Percentiles rank a stretch among this genome's conserved stretches.
Conservation (phyloP, 2,113 vertebrate genomes). For the Gallinago paraguaiae region DNA sequence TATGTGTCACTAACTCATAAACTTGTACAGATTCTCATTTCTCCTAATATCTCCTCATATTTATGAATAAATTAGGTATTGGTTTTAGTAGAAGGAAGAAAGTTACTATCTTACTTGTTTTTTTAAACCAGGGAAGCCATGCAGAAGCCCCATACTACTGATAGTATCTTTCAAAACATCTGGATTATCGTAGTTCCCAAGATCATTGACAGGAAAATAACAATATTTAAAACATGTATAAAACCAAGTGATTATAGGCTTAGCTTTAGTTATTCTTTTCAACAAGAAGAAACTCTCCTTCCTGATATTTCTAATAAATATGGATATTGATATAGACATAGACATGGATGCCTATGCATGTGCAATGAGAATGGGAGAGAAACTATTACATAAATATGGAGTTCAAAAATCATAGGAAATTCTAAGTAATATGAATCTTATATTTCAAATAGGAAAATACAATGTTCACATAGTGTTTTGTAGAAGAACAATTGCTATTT, state of each 20-base stretch:
- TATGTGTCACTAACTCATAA: neutral
- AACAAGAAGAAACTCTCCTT: neutral
- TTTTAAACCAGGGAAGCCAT: neutral
- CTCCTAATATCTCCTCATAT: neutral
- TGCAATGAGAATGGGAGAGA: neutral
- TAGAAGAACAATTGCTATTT: neutral
- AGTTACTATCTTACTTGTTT: neutral
- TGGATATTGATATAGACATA: neutral
- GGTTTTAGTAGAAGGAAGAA: neutral
- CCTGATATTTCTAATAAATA: neutral
- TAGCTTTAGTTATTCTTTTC: neutral
- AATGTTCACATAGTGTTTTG: neutral
- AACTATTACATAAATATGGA: neutral
- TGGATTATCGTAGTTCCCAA: neutral
- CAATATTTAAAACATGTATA: neutral
- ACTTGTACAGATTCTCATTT: neutral
- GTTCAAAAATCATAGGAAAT: neutral
- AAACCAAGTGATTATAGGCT: neutral
- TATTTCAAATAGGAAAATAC: neutral
- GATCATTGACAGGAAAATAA: neutral
- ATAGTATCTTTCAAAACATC: neutral
- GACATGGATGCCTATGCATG: neutral
- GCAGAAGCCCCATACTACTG: neutral
- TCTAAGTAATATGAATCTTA: neutral
- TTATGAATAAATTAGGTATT: neutral